Evolutionary conservation across 2,113 vertebrate species (phyloP), one percentile per base, ranked within the genome.

Genomic region (Symphodus melops): DNA sequence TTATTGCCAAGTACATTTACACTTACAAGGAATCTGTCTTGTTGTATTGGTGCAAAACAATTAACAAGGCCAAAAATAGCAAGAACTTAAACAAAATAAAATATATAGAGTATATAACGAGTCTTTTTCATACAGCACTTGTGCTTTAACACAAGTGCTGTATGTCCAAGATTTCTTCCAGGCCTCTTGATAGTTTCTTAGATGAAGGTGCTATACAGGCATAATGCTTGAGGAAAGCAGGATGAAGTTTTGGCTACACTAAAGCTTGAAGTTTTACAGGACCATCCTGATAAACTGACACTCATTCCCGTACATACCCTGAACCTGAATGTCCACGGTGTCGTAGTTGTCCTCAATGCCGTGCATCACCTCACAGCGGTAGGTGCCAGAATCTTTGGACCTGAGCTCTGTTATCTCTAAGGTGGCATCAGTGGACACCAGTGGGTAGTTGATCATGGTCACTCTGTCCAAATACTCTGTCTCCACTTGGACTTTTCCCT

Each of bases 361-460:
- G 0, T 97, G 94, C 77, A 94, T 97, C 51, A 99, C 97, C 82
- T 99, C 95, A 0, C 98, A 99, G 83, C 96, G 96, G 41, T 99
- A 99, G 62, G 90, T 91, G 20, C 97, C 98, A 0, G 97, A 97
- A 81, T 99, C 97, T 17, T 94, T 96, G 88, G 96, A 94, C 7
- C 93, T 92, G 52, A 99, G 93, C 0, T 93, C 94, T 48, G 95
- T 96, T 69, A 99, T 93, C 90, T 97, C 95, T 81, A 99, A 72
- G 55, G 95, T 94, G 88, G 95, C 96, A 0, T 99, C 97, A 0
- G 94, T 96, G 70, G 97, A 93, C 71, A 98, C 96, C 82, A 93
- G 75, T 0, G 96, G 97, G 82, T 99, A 99, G 87, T 95, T 97
- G 87, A 96, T 94, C 92, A 99, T 72, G 0, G 96, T 96, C 68